These are phyloP conservation scores for Holothuria glaberrima DNA, from an alignment of 35 echinoderm and acorn worm species.

Conservation along the genomic window DNA sequence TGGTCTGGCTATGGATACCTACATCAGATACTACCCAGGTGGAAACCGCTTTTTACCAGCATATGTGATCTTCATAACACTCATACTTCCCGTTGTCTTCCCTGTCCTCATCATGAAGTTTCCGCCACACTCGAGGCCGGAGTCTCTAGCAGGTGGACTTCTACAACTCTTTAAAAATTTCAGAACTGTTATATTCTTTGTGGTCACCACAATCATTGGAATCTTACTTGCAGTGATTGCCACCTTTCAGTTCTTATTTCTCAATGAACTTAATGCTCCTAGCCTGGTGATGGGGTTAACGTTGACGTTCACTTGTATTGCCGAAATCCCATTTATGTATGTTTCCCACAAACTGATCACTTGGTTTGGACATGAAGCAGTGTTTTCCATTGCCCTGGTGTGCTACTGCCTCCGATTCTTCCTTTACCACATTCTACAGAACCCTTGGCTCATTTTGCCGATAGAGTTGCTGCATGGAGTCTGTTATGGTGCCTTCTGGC, in stretches of 20 bases:
- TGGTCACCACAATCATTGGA: constrained; percentile 42
- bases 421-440: constrained; percentile 60
- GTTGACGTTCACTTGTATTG: constrained; percentile 65
- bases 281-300: constrained; percentile 74
- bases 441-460: constrained; percentile 69
- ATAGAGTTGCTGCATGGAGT: constrained; percentile 81
- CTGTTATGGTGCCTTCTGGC: constrained; percentile 72
- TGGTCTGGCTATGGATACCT: constrained; percentile 64
- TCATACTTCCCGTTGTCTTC: constrained; percentile 37
- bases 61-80: constrained; percentile 29
- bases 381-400: too few relatives aligned
- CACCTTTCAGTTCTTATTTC: constrained; percentile 73
- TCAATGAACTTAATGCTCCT: constrained; percentile 61
- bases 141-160: constrained; percentile 54
- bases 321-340: constrained; percentile 80
- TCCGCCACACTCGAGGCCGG: constrained; percentile 41
- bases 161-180: constrained; percentile 32
- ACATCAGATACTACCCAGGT: constrained; percentile 25
- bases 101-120: constrained; percentile 54
- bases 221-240: constrained; percentile 60
- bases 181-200: constrained; percentile 59
- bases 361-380: too few relatives aligned
- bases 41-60: constrained; percentile 67
- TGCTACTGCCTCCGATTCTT: constrained; percentile 52
- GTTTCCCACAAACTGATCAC: constrained; percentile 68